Percentiles rank a stretch among this genome's conserved stretches.
Evolutionary conservation across 2,113 vertebrate species (phyloP).

Genomic region (Condylura cristata): DNA sequence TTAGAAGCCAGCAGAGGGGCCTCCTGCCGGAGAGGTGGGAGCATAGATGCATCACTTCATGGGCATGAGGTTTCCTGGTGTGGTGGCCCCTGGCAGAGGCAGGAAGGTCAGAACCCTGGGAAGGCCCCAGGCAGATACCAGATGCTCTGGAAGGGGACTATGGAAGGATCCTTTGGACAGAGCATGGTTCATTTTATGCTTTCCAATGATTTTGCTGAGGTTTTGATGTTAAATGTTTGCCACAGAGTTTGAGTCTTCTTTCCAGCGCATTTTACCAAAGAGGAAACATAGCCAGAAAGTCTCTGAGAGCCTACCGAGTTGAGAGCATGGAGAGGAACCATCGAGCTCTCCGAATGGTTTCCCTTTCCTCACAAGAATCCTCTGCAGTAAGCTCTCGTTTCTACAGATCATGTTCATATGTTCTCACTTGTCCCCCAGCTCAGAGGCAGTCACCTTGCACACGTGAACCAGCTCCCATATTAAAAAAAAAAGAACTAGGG

Average conservation of each 20-base stretch:
- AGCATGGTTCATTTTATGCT: slow-evolving; percentile 18
- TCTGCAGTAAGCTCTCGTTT: not conserved
- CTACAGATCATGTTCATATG: not conserved
- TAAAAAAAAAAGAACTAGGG: too few relatives aligned
- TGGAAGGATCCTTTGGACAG: not conserved
- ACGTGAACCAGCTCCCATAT: not conserved
- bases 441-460: rapidly evolving
- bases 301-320: slow-evolving; percentile 25
- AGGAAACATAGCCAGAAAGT: not conserved
- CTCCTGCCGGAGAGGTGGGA: not conserved
- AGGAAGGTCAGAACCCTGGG: not conserved
- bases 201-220: not conserved
- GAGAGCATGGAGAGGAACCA: not conserved
- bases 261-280: not conserved
- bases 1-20: not conserved
- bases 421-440: not conserved
- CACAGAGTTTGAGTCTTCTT: not conserved
- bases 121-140: not conserved
- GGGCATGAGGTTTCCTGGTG: rapidly evolving
- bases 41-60: too few relatives aligned
- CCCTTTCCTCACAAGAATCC: not conserved
- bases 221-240: not conserved
- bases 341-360: not conserved
- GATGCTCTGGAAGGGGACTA: not conserved
- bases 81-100: not conserved